Percentiles rank a stretch among this genome's conserved stretches.
These are phyloP conservation scores for Chloropsis cyanopogon DNA, from an alignment of 2,113 vertebrate genomes.

Conservation along the genomic window DNA sequence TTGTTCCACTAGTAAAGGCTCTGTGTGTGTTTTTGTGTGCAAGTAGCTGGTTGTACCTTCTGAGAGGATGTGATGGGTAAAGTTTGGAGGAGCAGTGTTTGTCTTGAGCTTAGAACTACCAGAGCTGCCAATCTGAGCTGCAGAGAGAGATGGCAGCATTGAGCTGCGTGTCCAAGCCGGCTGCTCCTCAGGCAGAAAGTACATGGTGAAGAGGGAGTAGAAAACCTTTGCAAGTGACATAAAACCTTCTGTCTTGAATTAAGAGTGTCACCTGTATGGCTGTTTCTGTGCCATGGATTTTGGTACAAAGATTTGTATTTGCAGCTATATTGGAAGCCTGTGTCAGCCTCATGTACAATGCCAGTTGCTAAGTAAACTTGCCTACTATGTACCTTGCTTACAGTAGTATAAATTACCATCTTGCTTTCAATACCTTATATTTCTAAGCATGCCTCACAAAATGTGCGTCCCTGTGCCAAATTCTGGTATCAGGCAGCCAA, in stretches of 20 bases:
- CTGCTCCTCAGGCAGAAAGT: neutral
- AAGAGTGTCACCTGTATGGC: neutral
- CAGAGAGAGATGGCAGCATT: constrained; percentile 68
- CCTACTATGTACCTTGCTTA: neutral
- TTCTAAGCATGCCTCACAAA: neutral
- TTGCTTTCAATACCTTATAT: neutral
- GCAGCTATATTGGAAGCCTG: neutral
- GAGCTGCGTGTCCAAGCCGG: neutral
- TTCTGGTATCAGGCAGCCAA: neutral
- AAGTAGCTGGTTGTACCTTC: neutral
- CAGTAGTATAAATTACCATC: neutral
- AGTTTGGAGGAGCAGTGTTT: neutral
- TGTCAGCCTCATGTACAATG: neutral
- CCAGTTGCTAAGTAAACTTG: neutral
- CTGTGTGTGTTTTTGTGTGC: neutral
- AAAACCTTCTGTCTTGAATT: neutral
- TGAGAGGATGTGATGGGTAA: neutral
- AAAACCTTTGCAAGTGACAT: neutral
- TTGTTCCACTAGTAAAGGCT: neutral
- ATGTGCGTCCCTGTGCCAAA: neutral
- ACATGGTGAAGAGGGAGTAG: neutral
- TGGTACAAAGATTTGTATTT: neutral
- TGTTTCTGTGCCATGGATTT: neutral
- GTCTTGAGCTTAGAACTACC: neutral
- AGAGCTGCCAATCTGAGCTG: neutral